Base-by-base conservation (phyloP, 2,113 vertebrate genomes). In the Aphyosemion australe region DNA sequence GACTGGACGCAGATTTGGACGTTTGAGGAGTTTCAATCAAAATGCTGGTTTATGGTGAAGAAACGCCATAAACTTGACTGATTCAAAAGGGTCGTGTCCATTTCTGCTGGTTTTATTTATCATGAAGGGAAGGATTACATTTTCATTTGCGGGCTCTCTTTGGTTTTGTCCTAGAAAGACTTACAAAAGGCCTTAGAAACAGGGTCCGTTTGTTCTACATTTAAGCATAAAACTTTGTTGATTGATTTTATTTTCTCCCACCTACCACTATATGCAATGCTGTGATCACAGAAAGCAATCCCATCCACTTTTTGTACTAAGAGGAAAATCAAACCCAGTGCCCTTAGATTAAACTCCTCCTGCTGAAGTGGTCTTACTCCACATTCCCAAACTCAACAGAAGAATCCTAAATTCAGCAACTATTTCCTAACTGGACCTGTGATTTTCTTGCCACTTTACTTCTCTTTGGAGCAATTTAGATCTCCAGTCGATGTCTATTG, bases 261-360 rank as follows among this genome's bases (percentile, higher is more conserved):
- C 41, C 43, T 18, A 34, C 57, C 60, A 9, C 54, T 61, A 79
- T 90, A 89, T 90, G 90, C 87, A 89, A 87, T 81, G 64, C 76
- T 76, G 79, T 54, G 32, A 77, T 79, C 64, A 77, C 75, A 51
- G 69, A 69, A 16, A 59, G 58, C 12, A n/a, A 53, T 21, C 63
- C 63, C 72, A 8, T 46, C 41, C 61, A 59, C 57, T 48, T 55
- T 12, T 12, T 15, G 53, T 53, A 54, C 74, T 72, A 12, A 12
- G 1, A 50, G 12, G 15, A 50, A 0, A 51, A 45, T 47, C 32
- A 34, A 12, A 32, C 16, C 9, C 16, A 15, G 64, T 47, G 32
- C 10, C 21, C 1, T 69, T 61, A 39, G 32, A 37, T 69, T 59
- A 8, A 66, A 32, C 16, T 42, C 39, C 39, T 45, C 31, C 61